phyloP scores from a whole-genome alignment of 2,888 invertebrate genomes.

The Dryadula phaetusa region DNA sequence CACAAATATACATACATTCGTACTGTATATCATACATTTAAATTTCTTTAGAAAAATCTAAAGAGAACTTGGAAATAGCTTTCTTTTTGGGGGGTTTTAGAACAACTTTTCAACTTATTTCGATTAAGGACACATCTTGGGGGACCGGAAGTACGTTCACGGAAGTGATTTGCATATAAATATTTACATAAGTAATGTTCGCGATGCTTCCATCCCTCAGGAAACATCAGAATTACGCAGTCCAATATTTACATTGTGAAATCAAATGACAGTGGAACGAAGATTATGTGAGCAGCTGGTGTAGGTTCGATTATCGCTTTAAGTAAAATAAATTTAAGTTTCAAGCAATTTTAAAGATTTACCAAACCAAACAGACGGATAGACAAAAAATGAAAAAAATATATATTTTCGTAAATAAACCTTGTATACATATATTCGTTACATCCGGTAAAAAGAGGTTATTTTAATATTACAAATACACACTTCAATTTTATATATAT shows the following conservation, averaged over 20 bases:
- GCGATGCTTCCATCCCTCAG: neutral
- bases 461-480: too few relatives aligned
- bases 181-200: constrained; percentile 29
- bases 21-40: too few relatives aligned
- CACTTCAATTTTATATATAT: too few relatives aligned
- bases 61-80: neutral
- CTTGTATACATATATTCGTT: too few relatives aligned
- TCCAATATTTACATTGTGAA: neutral
- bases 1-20: too few relatives aligned
- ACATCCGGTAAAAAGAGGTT: too few relatives aligned
- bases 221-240: constrained; percentile 23
- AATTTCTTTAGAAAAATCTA: too few relatives aligned
- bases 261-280: neutral
- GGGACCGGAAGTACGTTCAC: constrained; percentile 32
- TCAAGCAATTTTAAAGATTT: too few relatives aligned
- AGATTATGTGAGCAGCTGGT: neutral
- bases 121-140: constrained; percentile 37
- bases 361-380: too few relatives aligned
- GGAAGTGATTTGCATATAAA: constrained; percentile 38
- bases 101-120: constrained; percentile 32
- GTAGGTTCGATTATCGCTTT: neutral
- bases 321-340: neutral
- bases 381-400: neutral
- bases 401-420: too few relatives aligned
- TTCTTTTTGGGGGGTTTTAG: constrained; percentile 11